Evolutionary conservation across 2,113 vertebrate species (phyloP), one percentile per base, ranked within the genome.

Genomic region (Apodemus speciosus): DNA sequence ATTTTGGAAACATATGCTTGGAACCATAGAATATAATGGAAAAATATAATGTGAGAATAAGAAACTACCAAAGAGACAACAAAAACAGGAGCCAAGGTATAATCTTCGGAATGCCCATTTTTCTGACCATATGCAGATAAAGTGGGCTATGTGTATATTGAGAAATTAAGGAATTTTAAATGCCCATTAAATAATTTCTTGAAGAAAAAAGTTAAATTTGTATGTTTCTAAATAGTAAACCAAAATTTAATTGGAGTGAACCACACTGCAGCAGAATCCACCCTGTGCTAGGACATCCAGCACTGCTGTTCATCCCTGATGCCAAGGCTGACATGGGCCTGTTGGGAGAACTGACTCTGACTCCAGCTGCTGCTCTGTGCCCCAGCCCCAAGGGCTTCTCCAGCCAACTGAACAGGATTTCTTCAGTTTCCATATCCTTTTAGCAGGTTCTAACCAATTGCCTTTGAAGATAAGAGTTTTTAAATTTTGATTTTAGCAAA

Each of bases 341-440:
- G 72, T 96, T 96, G 9, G 98, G 98, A 72, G 98, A 98, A 80
- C 97, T 99, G 90, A 98, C 94, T 27, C 77, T 99, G 64, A 97
- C 97, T 73, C 95, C 98, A 27, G 97, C 98, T 14, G 97, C 97
- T 5, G 96, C 98, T 18, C 96, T 99, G 66, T 98, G 98, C 40
- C 98, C 98, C 11, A 98, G 98, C 96, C 96, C 98, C 81, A 96
- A 97, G 85, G 96, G 97, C 92, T 98, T 98, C 87, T 98, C 98
- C 83, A 98, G 98, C 97, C 95, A 98, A 88, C 69, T 95, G 87
- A 96, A 96, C 79, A 95, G 88, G 35, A 97, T 99, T 85, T 97
- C 98, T 51, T 96, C 95, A 35, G 97, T 98, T 95, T 98, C 98
- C 94, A 98, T 99, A 99, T 99, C 99, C 98, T 99, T 98, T 96